Evolutionary conservation across 37 sponge, comb jelly and placozoan species (phyloP), one percentile per base, ranked within the genome.

Genomic region (Theonella swinhoei): DNA sequence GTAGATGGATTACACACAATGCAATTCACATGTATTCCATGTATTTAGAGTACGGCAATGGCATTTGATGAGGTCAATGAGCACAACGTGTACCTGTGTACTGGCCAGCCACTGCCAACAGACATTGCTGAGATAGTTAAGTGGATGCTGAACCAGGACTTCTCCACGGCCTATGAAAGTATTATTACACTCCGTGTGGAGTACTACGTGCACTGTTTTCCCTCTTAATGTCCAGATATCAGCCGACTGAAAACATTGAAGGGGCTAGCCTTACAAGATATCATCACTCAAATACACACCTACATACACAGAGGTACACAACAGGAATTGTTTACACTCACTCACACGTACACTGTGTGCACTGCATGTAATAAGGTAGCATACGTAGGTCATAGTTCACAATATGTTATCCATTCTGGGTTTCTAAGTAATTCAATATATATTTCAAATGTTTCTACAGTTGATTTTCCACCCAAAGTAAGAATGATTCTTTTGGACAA

Each of bases 141-240:
- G 83, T 96, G 95, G 94, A 92, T 99, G 95, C 73, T 99, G 58
- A 95, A 96, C 43, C 92, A 99, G 43, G 78, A 84, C 37, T 99
- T 94, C 83, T 69, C 74, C 41, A 83, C 80, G 17, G 94, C 94
- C 39, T 93, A 89, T 59, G 61, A 93, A 47, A 86, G 94, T 93
- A 25, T 65, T 86, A 7, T 47, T 47, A 7, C 54, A 47, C 14
- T 14, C 54, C 54, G 54, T 47, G 54, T 47, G 14, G 7, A 47
- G n/a, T n/a, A n/a, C n/a, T 47, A 47, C 54, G 54, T 47, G 54
- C 14, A 47, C 54, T 47, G 11, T 47, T 47, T 47, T 7, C 54
- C 14, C 54, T 47, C 54, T 47, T n/a, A n/a, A n/a, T n/a, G n/a
- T 74, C 1, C 72, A 92, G 93, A 91, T 29, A 88, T 98, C n/a